Percentiles rank a stretch among this genome's conserved stretches.
Conservation (phyloP, 2,888 invertebrate genomes). For the Callinectes sapidus region DNA sequence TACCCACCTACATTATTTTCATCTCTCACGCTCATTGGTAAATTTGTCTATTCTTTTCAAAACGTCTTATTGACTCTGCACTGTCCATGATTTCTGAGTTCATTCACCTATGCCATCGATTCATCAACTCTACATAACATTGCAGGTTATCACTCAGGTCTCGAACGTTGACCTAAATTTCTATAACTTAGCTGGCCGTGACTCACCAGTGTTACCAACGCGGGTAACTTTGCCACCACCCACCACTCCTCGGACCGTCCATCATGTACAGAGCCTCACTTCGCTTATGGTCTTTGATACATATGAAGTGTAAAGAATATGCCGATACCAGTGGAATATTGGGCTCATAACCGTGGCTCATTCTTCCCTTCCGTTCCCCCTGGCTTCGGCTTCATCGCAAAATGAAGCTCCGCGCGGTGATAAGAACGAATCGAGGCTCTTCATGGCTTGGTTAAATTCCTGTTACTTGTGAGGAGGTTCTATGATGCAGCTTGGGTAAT, state of each 20-base stretch:
- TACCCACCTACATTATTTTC: too few relatives aligned
- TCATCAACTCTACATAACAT: too few relatives aligned
- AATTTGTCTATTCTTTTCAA: too few relatives aligned
- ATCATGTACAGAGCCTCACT: slow-evolving; percentile 56
- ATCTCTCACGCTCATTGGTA: too few relatives aligned
- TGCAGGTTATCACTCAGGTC: too few relatives aligned
- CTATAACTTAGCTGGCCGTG: too few relatives aligned
- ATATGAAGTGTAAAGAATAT: slow-evolving; percentile 68
- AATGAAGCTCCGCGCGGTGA: slow-evolving; percentile 29
- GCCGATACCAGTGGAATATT: slow-evolving; percentile 67
- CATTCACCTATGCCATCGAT: too few relatives aligned
- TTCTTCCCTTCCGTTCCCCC: slow-evolving; percentile 42
- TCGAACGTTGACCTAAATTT: too few relatives aligned
- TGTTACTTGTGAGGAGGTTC: not conserved
- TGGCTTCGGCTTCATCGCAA: slow-evolving; percentile 55
- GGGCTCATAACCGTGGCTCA: slow-evolving; percentile 66
- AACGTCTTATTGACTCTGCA: too few relatives aligned
- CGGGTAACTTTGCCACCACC: not conserved
- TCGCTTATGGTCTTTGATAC: slow-evolving; percentile 64
- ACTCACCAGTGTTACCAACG: too few relatives aligned
- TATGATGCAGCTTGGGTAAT: not conserved
- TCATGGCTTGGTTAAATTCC: not conserved
- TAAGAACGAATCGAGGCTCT: not conserved
- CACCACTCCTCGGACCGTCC: slow-evolving; percentile 44
- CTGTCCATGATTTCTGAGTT: too few relatives aligned